These are phyloP conservation scores for Caenorhabditis imperialis DNA, from an alignment of 2,888 invertebrate species.

Conservation along the genomic window DNA sequence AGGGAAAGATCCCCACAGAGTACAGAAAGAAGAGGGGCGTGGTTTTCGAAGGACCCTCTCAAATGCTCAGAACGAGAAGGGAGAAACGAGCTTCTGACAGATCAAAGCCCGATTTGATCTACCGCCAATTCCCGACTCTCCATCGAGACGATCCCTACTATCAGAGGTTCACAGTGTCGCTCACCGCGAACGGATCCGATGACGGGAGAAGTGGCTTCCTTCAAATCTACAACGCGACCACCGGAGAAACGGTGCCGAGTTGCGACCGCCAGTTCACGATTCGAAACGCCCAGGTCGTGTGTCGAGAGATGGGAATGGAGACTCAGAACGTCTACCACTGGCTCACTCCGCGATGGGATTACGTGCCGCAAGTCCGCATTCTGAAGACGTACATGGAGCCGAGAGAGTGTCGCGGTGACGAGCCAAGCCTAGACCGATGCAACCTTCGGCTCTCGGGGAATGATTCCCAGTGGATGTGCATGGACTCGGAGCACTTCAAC, in stretches of 20 bases:
- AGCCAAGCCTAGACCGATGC: conserved; percentile 80
- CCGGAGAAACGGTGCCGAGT: conserved; percentile 95
- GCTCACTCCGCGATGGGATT: conserved; percentile 88
- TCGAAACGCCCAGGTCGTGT: conserved; percentile 90
- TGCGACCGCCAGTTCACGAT: conserved; percentile 96
- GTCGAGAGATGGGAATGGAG: conserved; percentile 91
- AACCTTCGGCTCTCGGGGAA: conserved; percentile 70
- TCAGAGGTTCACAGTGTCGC: conserved; percentile 69
- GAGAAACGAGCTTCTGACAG: conserved; percentile 36
- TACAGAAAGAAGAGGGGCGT: conserved; percentile 51
- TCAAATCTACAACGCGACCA: conserved; percentile 91
- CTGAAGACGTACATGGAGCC: conserved; percentile 97
- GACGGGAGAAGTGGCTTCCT: conserved; percentile 70
- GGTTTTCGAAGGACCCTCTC: background rate
- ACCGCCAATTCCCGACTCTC: conserved; percentile 73
- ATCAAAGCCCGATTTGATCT: conserved; percentile 68
- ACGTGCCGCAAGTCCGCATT: conserved; percentile 89
- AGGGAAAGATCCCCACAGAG: conserved; percentile 64
- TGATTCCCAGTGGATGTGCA: conserved; percentile 83
- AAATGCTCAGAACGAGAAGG: background rate
- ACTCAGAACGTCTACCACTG: conserved; percentile 90
- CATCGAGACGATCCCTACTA: conserved; percentile 76
- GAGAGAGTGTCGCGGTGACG: conserved; percentile 84
- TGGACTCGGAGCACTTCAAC: conserved; percentile 88
- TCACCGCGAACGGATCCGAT: conserved; percentile 65